Base-by-base conservation (phyloP, 1,140 invertebrate genomes). In the Lucilia cuprina region DNA sequence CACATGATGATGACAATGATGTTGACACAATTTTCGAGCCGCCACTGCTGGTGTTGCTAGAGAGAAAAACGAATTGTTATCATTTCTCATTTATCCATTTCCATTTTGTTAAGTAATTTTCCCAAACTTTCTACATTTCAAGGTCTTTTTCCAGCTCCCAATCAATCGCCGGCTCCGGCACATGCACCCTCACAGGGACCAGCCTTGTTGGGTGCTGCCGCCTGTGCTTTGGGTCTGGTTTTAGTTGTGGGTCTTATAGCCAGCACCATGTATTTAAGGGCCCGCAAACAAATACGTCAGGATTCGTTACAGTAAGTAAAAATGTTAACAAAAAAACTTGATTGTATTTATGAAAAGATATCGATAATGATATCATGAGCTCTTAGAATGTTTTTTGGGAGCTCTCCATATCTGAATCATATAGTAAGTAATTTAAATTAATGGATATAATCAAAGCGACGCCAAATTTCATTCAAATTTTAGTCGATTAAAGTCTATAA, bases 201-300 rank as follows among this genome's bases (percentile, higher is more conserved):
- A 1, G 89, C 89, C 0, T 75, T 91, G 35, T 86, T 91, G 82
- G 89, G 89, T 13, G 96, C 96, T 1, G 95, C 96, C 0, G 96
- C 95, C 49, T 96, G 95, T 91, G 96, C 96, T 1, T 94, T 95
- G 84, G 96, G 94, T 14, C 92, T 97, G 83, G 93, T 95, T 8
- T 88, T 97, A 49, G 93, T 96, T 25, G 94, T 96, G 2, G 93
- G 94, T 2, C 93, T 94, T 17, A 94, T 95, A 13, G 95, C 95
- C 1, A 95, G 95, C 74, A 93, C 95, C 30, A 92, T 96, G 88
- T 97, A 96, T 91, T 93, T 96, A 85, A 93, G 94, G 84, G 95
- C 94, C 85, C 96, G 95, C 91, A 97, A 97, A 90, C 93, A 94
- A 74, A 92, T 94, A 49, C 93, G 95, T 74, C 95, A 95, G 90